Evolutionary conservation across 2,113 vertebrate species (phyloP).

Genomic region (Prochilodus magdalenae): DNA sequence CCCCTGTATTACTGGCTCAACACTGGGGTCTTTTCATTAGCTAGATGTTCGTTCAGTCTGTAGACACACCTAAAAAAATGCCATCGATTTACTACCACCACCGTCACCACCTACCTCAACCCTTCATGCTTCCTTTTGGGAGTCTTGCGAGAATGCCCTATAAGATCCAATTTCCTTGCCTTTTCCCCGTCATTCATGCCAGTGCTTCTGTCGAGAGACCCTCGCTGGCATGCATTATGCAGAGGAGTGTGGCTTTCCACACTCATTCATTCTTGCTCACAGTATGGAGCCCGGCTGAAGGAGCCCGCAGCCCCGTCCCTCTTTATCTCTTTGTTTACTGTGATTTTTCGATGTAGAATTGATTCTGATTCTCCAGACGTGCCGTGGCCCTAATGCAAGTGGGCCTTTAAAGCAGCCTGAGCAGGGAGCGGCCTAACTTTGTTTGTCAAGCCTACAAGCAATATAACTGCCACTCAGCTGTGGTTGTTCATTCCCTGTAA

Average conservation of each 20-base stretch:
- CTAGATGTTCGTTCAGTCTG: constrained; percentile 18
- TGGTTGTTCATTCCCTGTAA: neutral
- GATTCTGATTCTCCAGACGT: neutral
- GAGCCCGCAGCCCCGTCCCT: neutral
- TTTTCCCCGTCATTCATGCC: constrained; percentile 7
- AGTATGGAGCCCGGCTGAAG: neutral
- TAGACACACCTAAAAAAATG: constrained; percentile 28
- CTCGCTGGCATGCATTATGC: neutral
- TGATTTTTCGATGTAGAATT: neutral
- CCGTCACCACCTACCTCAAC: neutral
- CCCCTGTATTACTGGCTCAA: constrained; percentile 49
- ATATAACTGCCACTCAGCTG: neutral
- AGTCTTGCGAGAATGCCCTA: neutral
- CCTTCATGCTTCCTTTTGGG: neutral
- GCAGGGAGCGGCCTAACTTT: neutral
- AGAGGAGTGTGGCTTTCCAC: neutral
- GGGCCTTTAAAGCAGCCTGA: neutral
- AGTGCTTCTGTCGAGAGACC: neutral
- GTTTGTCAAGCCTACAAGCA: neutral
- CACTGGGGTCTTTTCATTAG: constrained; percentile 51
- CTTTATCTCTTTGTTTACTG: constrained; percentile 11
- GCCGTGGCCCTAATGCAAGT: neutral
- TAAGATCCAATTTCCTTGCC: constrained; percentile 11
- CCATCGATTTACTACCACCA: constrained; percentile 1
- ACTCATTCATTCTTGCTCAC: neutral